A percentile compares a stretch with the other conserved stretches of the same genome.
Evolutionary conservation across 2,888 invertebrate species (phyloP).

Genomic region (Pollenia angustigena): DNA sequence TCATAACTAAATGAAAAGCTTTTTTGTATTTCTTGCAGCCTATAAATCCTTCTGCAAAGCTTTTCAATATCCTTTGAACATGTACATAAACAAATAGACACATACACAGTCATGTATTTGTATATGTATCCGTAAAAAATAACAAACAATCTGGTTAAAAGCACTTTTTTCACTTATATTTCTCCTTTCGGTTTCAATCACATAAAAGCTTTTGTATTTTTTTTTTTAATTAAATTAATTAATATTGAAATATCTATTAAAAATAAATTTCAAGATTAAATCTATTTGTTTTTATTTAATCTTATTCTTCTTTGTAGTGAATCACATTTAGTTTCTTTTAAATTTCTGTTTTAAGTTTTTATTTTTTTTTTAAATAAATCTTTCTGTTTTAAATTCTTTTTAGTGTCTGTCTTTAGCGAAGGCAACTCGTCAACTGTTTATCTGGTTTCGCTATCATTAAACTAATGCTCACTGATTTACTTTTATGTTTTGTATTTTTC

Average conservation of each 20-base stretch:
- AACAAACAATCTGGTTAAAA: constrained; percentile 31
- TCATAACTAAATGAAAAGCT: constrained; percentile 48
- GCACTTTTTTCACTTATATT: neutral
- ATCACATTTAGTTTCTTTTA: constrained; percentile 42
- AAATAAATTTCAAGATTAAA: neutral
- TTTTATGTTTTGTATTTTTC: constrained; percentile 34
- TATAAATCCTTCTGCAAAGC: constrained; percentile 52
- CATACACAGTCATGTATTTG: neutral
- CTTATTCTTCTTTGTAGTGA: neutral
- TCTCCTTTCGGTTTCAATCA: neutral
- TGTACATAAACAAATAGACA: constrained; percentile 26
- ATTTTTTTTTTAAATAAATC: neutral
- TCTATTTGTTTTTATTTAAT: neutral
- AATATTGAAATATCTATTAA: neutral
- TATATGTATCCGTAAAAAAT: neutral
- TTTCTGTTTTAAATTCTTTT: neutral
- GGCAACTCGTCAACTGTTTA: constrained; percentile 82
- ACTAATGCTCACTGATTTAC: constrained; percentile 65
- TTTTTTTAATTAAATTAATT: constrained; percentile 10
- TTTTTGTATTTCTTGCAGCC: constrained; percentile 19
- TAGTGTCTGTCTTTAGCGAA: constrained; percentile 79
- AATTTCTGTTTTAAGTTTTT: neutral
- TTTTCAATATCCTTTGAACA: constrained; percentile 56
- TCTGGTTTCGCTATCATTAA: constrained; percentile 63
- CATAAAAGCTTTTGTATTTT: constrained; percentile 19